Conservation (phyloP, 1,140 invertebrate species). For the Danaus melanippus region DNA sequence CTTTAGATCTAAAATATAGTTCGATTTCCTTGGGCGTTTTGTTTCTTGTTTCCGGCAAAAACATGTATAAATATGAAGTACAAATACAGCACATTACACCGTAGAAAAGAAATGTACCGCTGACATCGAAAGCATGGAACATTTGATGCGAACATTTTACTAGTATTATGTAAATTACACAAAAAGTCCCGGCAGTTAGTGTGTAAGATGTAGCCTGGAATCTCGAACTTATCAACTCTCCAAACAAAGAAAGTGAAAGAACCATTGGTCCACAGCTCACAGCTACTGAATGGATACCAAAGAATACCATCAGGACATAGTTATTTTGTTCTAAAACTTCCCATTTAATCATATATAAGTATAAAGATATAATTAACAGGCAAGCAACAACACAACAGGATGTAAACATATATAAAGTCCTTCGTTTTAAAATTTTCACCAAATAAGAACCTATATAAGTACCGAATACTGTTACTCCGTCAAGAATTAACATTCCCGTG, state of each 20-base stretch:
- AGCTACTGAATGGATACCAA: constrained; percentile 24
- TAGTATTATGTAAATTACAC: too few species aligned
- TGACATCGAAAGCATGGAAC: too few species aligned
- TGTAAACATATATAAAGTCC: constrained; percentile 19
- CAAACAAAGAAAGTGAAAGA: constrained; percentile 23
- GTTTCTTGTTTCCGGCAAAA: constrained; percentile 35
- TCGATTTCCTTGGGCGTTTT: constrained; percentile 34
- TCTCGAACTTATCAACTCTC: constrained; percentile 25
- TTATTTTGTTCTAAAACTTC: constrained; percentile 19
- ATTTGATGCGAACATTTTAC: too few species aligned
- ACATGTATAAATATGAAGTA: constrained; percentile 19
- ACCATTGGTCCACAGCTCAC: constrained; percentile 31
- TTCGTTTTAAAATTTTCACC: constrained; percentile 22
- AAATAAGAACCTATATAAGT: constrained; percentile 25
- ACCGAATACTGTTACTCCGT: constrained; percentile 29
- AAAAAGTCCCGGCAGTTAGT: too few species aligned
- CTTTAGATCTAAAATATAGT: background rate
- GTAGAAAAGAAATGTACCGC: constrained; percentile 4
- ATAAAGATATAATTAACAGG: constrained; percentile 23
- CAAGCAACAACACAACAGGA: constrained; percentile 17
- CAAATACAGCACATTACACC: constrained; percentile 14
- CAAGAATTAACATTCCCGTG: constrained; percentile 31
- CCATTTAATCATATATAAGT: constrained; percentile 25
- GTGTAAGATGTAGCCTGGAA: constrained; percentile 16
- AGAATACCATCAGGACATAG: constrained; percentile 20